A percentile compares a stretch with the other conserved stretches of the same genome.
phyloP scores from a whole-genome alignment of 2,888 invertebrate genomes.

The Amorpha juglandis region DNA sequence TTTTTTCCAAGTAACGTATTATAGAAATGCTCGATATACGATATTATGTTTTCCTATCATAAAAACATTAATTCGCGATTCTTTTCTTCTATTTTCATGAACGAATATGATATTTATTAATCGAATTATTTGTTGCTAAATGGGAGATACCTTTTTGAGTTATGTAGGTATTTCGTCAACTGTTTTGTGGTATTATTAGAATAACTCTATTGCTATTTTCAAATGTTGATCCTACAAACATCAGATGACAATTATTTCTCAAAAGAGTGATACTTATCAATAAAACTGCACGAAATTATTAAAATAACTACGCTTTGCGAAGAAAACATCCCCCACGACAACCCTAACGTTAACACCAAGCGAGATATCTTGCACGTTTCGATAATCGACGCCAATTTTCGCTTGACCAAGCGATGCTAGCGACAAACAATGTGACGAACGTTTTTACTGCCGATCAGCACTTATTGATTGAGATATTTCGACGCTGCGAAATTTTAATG shows the following conservation, averaged over 20 bases:
- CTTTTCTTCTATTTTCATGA: no score
- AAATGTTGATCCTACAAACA: no score
- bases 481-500: conserved; percentile 57
- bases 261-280: no score
- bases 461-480: conserved; percentile 64
- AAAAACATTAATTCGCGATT: background rate
- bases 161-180: no score
- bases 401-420: conserved; percentile 28
- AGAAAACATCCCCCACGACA: background rate
- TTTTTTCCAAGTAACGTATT: conserved; percentile 35
- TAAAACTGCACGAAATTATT: no score
- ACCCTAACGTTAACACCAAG: no score
- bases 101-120: no score
- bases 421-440: conserved; percentile 32
- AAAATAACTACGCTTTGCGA: background rate
- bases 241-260: no score
- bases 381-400: conserved; percentile 10
- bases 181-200: no score
- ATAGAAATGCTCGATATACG: conserved; percentile 15
- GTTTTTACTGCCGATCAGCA: conserved; percentile 48
- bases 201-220: no score
- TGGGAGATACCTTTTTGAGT: no score
- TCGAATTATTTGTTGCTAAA: no score
- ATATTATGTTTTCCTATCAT: background rate
- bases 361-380: conserved; percentile 9